Evolutionary conservation across 2,888 invertebrate species (phyloP).

Genomic region (Drosophila prostipennis): DNA sequence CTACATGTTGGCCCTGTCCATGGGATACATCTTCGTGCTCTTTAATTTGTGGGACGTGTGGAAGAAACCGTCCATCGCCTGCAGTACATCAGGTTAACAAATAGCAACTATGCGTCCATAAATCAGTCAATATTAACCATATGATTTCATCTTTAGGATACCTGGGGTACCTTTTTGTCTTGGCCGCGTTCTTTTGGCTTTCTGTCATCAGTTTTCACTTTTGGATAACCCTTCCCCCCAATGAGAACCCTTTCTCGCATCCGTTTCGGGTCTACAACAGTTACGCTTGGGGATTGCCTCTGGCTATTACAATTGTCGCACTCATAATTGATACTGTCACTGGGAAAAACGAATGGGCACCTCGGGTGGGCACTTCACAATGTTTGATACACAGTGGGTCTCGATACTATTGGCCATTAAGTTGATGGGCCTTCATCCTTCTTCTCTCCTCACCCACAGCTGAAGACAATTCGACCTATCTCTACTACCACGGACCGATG

Average conservation of each 20-base stretch:
- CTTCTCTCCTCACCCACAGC: slow-evolving; percentile 40
- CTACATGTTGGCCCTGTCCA: slow-evolving; percentile 87
- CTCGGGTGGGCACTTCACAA: slow-evolving; percentile 84
- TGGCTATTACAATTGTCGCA: slow-evolving; percentile 58
- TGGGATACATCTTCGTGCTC: slow-evolving; percentile 85
- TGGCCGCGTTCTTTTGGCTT: slow-evolving; percentile 93
- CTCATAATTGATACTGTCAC: slow-evolving; percentile 73
- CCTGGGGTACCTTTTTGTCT: slow-evolving; percentile 87
- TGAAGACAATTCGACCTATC: slow-evolving; percentile 64
- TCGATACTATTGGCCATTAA: no score
- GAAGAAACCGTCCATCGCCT: background rate
- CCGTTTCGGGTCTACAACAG: slow-evolving; percentile 71
- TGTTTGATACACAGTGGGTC: slow-evolving; percentile 87
- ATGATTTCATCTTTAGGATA: slow-evolving; percentile 57
- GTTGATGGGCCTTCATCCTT: background rate
- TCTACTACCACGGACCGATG: slow-evolving; percentile 80
- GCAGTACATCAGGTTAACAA: slow-evolving; percentile 9
- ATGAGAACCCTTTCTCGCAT: slow-evolving; percentile 9
- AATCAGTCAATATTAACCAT: no score
- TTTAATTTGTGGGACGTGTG: slow-evolving; percentile 84
- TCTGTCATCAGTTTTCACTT: slow-evolving; percentile 94
- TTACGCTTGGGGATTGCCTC: slow-evolving; percentile 79
- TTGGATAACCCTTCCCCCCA: slow-evolving; percentile 86
- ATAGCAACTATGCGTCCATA: no score
- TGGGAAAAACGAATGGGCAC: slow-evolving; percentile 74